A percentile compares a stretch with the other conserved stretches of the same genome.
Evolutionary conservation across 1,140 invertebrate genomes (phyloP).

Genomic region (Paralvinella palmiformis): DNA sequence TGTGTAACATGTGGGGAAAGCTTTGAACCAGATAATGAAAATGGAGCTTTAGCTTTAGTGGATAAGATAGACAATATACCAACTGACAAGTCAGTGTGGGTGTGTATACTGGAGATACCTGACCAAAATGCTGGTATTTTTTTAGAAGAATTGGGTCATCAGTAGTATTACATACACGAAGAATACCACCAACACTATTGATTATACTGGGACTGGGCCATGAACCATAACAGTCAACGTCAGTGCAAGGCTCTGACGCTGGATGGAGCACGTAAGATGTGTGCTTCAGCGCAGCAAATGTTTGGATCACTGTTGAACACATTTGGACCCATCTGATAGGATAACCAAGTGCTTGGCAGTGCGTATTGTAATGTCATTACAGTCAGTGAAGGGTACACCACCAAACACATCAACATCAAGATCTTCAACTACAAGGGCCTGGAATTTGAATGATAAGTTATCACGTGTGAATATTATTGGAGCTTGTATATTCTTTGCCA

Average conservation of each 20-base stretch:
- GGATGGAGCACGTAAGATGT: neutral
- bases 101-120: constrained; percentile 1
- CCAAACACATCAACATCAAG: no score
- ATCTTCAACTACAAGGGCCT: no score
- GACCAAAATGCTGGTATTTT: constrained; percentile 27
- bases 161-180: neutral
- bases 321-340: no score
- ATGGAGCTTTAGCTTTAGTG: constrained; percentile 19
- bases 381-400: no score
- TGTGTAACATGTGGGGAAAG: no score
- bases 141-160: constrained; percentile 7
- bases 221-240: neutral
- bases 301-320: no score
- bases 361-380: no score
- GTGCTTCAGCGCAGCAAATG: no score
- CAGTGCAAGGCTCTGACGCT: neutral
- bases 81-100: neutral
- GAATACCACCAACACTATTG: neutral
- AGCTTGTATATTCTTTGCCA: constrained; percentile 16
- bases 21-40: no score
- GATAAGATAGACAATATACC: constrained; percentile 16
- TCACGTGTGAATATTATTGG: no score
- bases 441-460: no score
- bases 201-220: neutral
- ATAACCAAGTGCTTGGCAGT: no score